phyloP scores from a whole-genome alignment of 64 coral and sea anemone genomes.

The Stichodactyla helianthus region DNA sequence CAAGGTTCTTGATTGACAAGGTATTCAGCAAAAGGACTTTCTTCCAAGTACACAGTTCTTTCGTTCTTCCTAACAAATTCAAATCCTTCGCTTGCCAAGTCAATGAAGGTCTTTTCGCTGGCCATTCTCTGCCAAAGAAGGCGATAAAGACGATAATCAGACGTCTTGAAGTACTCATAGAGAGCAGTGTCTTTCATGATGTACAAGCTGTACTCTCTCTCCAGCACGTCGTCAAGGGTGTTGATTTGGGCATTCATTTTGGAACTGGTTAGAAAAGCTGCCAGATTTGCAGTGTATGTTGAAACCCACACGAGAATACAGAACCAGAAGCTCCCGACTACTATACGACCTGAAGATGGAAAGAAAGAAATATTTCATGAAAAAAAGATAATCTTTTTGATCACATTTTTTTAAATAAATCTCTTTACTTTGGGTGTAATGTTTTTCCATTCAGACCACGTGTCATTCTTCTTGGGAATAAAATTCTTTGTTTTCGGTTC shows the following conservation, averaged over 20 bases:
- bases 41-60: conserved; percentile 1
- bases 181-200: background rate
- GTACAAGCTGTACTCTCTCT: background rate
- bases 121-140: conserved; percentile 21
- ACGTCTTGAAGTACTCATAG: background rate
- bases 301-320: conserved; percentile 30
- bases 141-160: background rate
- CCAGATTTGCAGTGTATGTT: conserved; percentile 54
- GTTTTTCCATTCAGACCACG: too few species aligned
- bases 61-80: conserved; percentile 12
- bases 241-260: background rate
- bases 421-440: too few species aligned
- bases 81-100: conserved; percentile 4
- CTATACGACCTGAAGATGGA: background rate
- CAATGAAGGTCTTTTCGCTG: background rate
- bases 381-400: background rate
- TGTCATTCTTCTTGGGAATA: too few species aligned
- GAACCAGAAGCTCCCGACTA: conserved; percentile 26
- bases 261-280: conserved; percentile 38
- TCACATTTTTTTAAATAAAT: too few species aligned
- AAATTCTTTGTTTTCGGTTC: too few species aligned
- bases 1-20: conserved; percentile 7
- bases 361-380: background rate
- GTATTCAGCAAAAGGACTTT: conserved; percentile 11
- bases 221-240: conserved; percentile 16